phyloP scores from a whole-genome alignment of 2,888 invertebrate genomes.

The Pristionchus entomophagus region DNA sequence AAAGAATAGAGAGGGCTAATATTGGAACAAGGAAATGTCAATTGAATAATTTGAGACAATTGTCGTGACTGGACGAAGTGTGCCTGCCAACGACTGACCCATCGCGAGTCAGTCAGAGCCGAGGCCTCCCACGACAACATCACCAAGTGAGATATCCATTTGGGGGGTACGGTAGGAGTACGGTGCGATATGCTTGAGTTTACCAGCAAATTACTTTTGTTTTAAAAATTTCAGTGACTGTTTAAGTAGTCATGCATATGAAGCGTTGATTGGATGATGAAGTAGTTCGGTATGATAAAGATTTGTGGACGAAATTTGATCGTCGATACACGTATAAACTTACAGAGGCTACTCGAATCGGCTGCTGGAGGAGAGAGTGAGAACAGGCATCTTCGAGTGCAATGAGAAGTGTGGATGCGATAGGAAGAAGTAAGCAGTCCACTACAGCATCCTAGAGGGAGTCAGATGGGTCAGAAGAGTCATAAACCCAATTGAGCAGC shows the following conservation, averaged over 20 bases:
- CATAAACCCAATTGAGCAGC: too few relatives aligned
- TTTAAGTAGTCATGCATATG: too few relatives aligned
- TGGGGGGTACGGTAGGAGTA: too few relatives aligned
- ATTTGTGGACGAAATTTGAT: too few relatives aligned
- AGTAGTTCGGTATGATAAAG: too few relatives aligned
- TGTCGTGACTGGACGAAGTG: slow-evolving; percentile 67
- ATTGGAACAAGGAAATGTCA: too few relatives aligned
- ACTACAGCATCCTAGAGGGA: neutral
- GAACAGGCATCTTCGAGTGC: slow-evolving; percentile 95
- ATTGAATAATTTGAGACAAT: slow-evolving; percentile 68
- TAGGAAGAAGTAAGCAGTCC: slow-evolving; percentile 78
- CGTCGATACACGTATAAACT: too few relatives aligned
- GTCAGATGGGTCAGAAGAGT: neutral
- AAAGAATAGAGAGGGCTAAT: too few relatives aligned
- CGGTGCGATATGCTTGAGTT: too few relatives aligned
- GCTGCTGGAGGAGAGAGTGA: slow-evolving; percentile 82
- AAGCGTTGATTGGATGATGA: too few relatives aligned
- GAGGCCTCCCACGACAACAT: slow-evolving; percentile 49
- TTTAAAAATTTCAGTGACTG: too few relatives aligned
- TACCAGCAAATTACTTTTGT: too few relatives aligned
- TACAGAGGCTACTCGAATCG: slow-evolving; percentile 86
- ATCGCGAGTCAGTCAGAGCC: slow-evolving; percentile 49
- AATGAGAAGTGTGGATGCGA: slow-evolving; percentile 89
- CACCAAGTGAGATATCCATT: neutral
- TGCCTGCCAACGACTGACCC: slow-evolving; percentile 71